Evolutionary conservation across 2,888 invertebrate species (phyloP), one percentile per base, ranked within the genome.

Genomic region (Magallana nippona): DNA sequence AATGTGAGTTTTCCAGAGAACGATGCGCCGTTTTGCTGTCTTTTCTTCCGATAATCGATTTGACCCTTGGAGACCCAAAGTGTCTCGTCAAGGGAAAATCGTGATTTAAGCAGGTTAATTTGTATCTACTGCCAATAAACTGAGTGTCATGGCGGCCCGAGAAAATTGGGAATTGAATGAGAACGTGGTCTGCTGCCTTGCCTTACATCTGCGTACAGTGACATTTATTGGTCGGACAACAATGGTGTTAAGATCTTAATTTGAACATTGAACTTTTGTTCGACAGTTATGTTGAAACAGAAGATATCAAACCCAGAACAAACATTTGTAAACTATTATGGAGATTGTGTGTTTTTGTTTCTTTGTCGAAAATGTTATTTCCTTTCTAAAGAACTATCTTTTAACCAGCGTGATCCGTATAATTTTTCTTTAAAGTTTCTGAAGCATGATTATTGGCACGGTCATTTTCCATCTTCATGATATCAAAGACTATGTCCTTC

Each of bases 111-210:
- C 71, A 71, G 71, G 71, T 71, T 71, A 71, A 71, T 71, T 71
- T 71, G 71, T 71, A 71, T 71, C 71, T 63, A 63, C 63, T 71
- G 71, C 71, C 71, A 71, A 22, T 71, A 71, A 71, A 71, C 71
- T 13, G 2, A 15, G 32, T 71, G 71, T 71, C 71, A 71, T 15
- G 71, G 32, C 71, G 27, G 22, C 71, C 71, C 32, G 15, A 22
- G 27, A 22, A 27, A 10, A 19, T 0, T 2, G 71, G 32, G 71
- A 71, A 71, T 15, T 22, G 13, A 27, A 22, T 71, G 22, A 27
- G 22, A 71, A 27, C 19, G 22, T 11, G 5, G 8, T 27, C 32
- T 11, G 71, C 22, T 11, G 27, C 15, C 15, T 15, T 11, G 27
- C 15, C 15, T 15, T 71, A 71, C 71, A 71, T 71, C 71, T 71